Conservation (phyloP, 53 echinoderm and acorn worm species). For the Stichopus horrens region DNA sequence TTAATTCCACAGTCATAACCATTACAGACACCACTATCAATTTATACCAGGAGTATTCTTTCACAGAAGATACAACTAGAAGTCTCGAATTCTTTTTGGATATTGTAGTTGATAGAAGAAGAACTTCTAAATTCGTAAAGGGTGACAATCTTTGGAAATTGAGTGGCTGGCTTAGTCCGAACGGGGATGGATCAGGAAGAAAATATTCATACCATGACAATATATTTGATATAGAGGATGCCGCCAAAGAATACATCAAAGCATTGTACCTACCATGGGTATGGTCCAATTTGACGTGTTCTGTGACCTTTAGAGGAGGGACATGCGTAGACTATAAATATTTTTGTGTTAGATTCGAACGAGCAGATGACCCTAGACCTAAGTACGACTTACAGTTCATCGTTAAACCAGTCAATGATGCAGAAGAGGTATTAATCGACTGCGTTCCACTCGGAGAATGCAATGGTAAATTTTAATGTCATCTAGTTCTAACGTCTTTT, state of each 20-base stretch:
- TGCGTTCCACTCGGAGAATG: conserved; percentile 45
- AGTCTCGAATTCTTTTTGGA: conserved; percentile 13
- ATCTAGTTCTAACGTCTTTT: too few relatives aligned
- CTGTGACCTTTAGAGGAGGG: not conserved
- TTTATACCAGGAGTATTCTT: not conserved
- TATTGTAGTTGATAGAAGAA: conserved; percentile 16
- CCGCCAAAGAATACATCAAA: conserved; percentile 14
- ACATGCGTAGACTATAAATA: conserved; percentile 22
- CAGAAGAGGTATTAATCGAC: not conserved
- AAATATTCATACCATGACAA: conserved; percentile 28
- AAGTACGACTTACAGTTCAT: conserved; percentile 17
- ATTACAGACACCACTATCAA: not conserved
- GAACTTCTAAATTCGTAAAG: conserved; percentile 3
- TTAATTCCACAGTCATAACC: not conserved
- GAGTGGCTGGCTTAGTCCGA: conserved; percentile 32
- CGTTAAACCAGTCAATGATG: conserved; percentile 12
- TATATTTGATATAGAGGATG: conserved; percentile 3
- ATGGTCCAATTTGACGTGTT: conserved; percentile 5
- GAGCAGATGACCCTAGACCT: conserved; percentile 19
- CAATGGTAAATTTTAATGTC: conserved; percentile 10
- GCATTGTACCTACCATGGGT: conserved; percentile 33
- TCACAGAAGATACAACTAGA: conserved; percentile 4
- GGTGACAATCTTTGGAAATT: conserved; percentile 46
- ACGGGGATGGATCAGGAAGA: conserved; percentile 20
- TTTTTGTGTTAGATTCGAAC: conserved; percentile 18